Conservation (phyloP, 2,797 vertebrate species). For the Cyprinella venusta region DNA sequence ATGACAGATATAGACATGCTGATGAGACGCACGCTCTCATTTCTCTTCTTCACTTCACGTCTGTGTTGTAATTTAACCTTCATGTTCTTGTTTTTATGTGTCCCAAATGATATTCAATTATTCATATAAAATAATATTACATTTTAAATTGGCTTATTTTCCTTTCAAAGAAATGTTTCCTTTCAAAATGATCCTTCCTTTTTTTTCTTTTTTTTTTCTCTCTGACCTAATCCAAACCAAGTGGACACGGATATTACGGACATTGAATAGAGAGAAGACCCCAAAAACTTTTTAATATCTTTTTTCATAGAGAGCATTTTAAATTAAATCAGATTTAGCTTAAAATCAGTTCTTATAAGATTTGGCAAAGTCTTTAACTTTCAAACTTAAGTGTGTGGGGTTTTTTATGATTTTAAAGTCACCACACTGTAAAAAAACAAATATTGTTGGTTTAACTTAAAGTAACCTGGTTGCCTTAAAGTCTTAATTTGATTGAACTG, state of each 20-base stretch:
- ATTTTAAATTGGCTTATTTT: slow-evolving; percentile 8
- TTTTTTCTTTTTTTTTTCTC: not conserved
- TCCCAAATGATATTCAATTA: not conserved
- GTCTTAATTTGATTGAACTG: no score
- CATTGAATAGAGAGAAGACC: not conserved
- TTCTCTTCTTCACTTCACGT: slow-evolving; percentile 13
- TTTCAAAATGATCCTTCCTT: no score
- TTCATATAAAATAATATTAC: not conserved
- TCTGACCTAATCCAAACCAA: slow-evolving; percentile 6
- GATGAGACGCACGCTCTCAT: slow-evolving; percentile 26
- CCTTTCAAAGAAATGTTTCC: not conserved
- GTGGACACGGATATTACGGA: not conserved
- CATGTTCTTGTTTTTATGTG: slow-evolving; percentile 2
- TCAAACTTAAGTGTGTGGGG: not conserved
- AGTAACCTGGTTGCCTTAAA: no score
- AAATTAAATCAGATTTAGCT: not conserved
- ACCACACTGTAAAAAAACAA: no score
- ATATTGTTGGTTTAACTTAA: no score
- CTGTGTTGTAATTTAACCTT: slow-evolving; percentile 9
- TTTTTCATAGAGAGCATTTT: not conserved
- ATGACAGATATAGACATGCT: slow-evolving; percentile 43
- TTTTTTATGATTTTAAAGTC: not conserved
- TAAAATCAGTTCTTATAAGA: not conserved
- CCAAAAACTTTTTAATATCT: not conserved
- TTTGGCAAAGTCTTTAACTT: not conserved